phyloP scores from a whole-genome alignment of 2,113 vertebrate species.

The Bubo bubo region DNA sequence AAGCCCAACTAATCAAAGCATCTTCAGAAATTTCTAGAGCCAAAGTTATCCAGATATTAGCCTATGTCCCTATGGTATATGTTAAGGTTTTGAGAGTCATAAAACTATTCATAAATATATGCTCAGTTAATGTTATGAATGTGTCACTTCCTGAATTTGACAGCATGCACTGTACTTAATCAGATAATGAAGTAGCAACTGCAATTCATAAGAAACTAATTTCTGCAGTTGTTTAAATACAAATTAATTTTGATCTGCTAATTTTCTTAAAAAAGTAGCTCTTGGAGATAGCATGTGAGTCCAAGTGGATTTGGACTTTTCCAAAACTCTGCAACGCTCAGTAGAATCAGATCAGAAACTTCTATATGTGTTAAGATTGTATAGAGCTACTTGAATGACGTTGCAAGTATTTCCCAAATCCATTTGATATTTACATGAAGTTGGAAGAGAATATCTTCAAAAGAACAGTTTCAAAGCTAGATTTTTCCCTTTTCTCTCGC shows the following conservation, averaged over 20 bases:
- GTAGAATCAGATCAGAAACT: not conserved
- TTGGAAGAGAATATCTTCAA: not conserved
- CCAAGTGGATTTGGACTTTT: not conserved
- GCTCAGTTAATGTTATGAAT: not conserved
- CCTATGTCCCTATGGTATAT: not conserved
- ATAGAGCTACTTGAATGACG: not conserved
- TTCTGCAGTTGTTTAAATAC: not conserved
- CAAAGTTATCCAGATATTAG: not conserved
- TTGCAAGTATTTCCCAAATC: not conserved
- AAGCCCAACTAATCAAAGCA: not conserved
- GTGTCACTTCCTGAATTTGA: not conserved
- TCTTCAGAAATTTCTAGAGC: not conserved
- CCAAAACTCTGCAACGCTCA: not conserved
- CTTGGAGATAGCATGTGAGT: not conserved
- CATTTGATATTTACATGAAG: not conserved
- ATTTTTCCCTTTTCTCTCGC: not conserved
- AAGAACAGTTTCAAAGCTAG: slow-evolving; percentile 28
- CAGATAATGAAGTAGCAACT: not conserved
- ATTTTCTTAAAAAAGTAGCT: not conserved
- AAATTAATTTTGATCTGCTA: not conserved
- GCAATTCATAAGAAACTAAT: not conserved
- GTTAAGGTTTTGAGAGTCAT: not conserved
- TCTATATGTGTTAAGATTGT: not conserved
- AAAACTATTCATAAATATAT: not conserved
- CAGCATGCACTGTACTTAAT: not conserved